Evolutionary conservation across 1,140 invertebrate species (phyloP).

Genomic region (Amyelois transitella): DNA sequence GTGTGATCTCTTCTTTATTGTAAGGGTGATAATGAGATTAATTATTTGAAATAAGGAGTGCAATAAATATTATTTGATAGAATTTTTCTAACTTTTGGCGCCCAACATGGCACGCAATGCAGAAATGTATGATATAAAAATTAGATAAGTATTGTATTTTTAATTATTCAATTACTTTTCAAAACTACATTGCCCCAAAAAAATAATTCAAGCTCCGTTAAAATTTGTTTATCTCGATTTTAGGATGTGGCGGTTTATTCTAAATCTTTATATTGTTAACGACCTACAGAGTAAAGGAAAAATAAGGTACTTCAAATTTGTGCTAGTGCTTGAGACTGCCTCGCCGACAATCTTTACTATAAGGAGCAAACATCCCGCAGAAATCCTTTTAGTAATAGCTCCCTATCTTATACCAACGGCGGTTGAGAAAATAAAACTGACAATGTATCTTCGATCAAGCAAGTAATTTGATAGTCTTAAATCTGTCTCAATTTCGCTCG

Average conservation of each 20-base stretch:
- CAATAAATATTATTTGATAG: not conserved
- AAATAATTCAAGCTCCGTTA: too few relatives aligned
- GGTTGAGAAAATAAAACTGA: not conserved
- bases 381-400: not conserved
- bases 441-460: not conserved
- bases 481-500: not conserved
- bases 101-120: not conserved
- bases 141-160: too few relatives aligned
- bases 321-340: not conserved
- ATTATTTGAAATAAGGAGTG: not conserved
- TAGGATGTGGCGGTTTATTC: too few relatives aligned
- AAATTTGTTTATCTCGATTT: too few relatives aligned
- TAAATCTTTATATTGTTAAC: too few relatives aligned
- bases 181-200: too few relatives aligned
- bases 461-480: not conserved
- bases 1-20: conserved; percentile 19
- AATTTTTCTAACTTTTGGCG: not conserved
- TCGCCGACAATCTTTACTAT: not conserved
- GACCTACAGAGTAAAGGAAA: not conserved
- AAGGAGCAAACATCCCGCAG: not conserved
- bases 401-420: not conserved
- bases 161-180: too few relatives aligned
- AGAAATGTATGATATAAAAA: not conserved
- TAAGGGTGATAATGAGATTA: not conserved
- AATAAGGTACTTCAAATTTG: not conserved